Evolutionary conservation across 2,113 vertebrate species (phyloP).

Genomic region (Petaurus breviceps): DNA sequence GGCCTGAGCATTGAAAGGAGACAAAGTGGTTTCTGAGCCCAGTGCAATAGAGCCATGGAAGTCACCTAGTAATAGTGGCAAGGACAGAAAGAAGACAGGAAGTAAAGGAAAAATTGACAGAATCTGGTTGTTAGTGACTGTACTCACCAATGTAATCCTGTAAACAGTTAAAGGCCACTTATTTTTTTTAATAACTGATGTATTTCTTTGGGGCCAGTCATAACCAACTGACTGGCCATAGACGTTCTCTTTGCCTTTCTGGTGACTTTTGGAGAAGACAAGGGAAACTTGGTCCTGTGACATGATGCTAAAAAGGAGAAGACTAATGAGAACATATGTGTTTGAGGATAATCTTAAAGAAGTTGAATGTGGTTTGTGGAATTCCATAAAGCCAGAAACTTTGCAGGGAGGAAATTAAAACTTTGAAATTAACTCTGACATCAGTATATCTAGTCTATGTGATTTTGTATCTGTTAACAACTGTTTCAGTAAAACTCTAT

Average conservation of each 20-base stretch:
- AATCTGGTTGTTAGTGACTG: conserved; percentile 6
- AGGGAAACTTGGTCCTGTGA: neutral
- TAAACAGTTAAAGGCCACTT: neutral
- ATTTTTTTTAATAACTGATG: conserved; percentile 4
- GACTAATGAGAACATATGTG: neutral
- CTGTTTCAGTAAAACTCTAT: neutral
- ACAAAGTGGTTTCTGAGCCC: neutral
- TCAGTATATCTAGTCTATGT: neutral
- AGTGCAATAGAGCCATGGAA: too few species aligned
- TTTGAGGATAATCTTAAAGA: neutral
- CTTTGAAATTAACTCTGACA: neutral
- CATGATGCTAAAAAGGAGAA: neutral
- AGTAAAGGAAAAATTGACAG: rapidly evolving
- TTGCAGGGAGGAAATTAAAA: neutral
- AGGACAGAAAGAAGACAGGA: rapidly evolving
- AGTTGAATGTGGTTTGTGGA: neutral
- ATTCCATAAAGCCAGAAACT: rapidly evolving
- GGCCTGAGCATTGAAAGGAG: too few species aligned
- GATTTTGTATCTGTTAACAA: conserved; percentile 27
- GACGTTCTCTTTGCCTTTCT: neutral
- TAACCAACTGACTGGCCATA: neutral
- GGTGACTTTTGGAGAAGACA: neutral
- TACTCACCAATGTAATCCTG: conserved; percentile 26
- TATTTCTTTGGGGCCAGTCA: neutral
- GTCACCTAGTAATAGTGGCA: neutral